Conservation (phyloP, 2,113 vertebrate genomes). For the Microcebus lehilahytsara region DNA sequence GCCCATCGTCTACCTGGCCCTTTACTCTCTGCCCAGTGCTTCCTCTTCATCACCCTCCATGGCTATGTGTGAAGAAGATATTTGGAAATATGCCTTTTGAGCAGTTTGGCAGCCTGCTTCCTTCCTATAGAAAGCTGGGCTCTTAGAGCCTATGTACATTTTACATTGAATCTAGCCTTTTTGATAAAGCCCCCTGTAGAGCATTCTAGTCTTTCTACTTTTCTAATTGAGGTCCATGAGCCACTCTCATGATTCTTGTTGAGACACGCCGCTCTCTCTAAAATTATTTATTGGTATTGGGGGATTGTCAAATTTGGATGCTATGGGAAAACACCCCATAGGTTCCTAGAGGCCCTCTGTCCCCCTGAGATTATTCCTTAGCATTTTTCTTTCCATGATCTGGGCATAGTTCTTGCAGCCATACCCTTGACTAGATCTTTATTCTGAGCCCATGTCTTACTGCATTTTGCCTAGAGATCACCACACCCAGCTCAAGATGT, state of each 20-base stretch:
- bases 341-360: background rate
- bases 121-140: background rate
- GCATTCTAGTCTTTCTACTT: background rate
- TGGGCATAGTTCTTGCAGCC: background rate
- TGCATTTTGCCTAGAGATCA: background rate
- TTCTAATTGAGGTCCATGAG: background rate
- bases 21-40: background rate
- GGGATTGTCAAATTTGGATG: background rate
- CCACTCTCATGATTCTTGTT: background rate
- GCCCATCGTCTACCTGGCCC: accelerated
- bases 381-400: background rate
- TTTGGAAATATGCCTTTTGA: background rate
- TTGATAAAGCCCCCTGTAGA: accelerated
- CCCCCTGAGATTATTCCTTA: background rate
- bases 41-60: background rate
- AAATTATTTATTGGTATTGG: background rate
- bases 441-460: background rate
- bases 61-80: background rate
- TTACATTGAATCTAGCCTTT: background rate
- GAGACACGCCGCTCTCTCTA: background rate
- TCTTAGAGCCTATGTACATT: background rate
- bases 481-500: background rate
- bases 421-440: background rate
- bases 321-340: no score
- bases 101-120: background rate